Percentiles rank a stretch among this genome's conserved stretches.
Evolutionary conservation across 2,888 invertebrate species (phyloP).

Genomic region (Ceramica pisi): DNA sequence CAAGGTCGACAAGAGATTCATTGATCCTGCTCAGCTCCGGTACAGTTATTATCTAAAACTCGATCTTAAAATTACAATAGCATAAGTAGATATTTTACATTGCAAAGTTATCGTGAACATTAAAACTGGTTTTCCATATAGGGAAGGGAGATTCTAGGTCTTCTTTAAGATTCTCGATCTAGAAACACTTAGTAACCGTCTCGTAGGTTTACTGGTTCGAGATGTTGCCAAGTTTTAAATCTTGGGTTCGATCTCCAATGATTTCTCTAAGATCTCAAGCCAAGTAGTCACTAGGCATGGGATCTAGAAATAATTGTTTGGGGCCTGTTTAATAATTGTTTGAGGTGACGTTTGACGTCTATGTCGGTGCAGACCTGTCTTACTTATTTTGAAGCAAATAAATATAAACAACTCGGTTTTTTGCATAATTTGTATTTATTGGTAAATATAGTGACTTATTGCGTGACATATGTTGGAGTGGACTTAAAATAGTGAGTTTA

Average conservation of each 20-base stretch:
- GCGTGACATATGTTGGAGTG: too few species aligned
- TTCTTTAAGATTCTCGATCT: constrained; percentile 45
- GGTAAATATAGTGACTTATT: too few species aligned
- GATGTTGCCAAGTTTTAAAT: constrained; percentile 17
- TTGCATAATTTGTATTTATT: too few species aligned
- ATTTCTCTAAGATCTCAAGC: background rate
- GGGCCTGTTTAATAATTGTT: too few species aligned
- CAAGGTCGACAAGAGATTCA: constrained; percentile 52
- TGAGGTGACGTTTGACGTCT: too few species aligned
- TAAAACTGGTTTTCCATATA: constrained; percentile 54
- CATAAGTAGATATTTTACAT: constrained; percentile 60
- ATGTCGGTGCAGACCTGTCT: too few species aligned
- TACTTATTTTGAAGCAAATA: too few species aligned
- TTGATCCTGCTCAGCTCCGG: constrained; percentile 47
- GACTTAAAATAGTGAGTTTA: too few species aligned
- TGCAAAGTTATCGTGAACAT: constrained; percentile 51
- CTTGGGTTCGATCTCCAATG: constrained; percentile 2
- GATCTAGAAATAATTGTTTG: background rate
- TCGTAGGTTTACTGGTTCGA: constrained; percentile 17
- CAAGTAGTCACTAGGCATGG: background rate
- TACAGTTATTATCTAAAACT: constrained; percentile 58
- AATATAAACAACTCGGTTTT: too few species aligned
- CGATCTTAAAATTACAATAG: constrained; percentile 54
- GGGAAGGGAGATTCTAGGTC: constrained; percentile 48
- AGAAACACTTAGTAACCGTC: constrained; percentile 42